phyloP scores from a whole-genome alignment of 1,140 invertebrate genomes.

The Drosophila varians region DNA sequence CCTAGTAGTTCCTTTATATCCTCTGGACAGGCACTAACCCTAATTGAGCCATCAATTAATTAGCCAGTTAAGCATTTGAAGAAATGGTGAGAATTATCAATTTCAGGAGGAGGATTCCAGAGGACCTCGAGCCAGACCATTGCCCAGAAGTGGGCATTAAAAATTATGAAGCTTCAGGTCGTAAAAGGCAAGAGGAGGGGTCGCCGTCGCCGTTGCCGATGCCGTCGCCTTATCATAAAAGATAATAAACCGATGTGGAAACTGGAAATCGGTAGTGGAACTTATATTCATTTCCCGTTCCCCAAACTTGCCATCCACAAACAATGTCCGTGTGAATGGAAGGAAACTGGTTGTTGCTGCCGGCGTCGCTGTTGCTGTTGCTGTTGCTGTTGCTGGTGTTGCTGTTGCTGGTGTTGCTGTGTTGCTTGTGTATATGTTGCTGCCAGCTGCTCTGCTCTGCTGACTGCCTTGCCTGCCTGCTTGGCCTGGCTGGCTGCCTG shows the following conservation, averaged over 20 bases:
- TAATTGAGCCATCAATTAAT: slow-evolving; percentile 67
- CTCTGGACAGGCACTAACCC: slow-evolving; percentile 3
- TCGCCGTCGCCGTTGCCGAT: slow-evolving; percentile 2
- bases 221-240: slow-evolving; percentile 40
- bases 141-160: slow-evolving; percentile 55
- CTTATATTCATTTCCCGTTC: background rate
- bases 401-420: slow-evolving; percentile 13
- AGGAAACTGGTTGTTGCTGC: slow-evolving; percentile 70
- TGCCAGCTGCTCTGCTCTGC: slow-evolving; percentile 11
- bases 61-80: slow-evolving; percentile 34
- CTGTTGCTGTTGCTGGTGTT: slow-evolving; percentile 6
- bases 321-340: slow-evolving; percentile 79
- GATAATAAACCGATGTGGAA: slow-evolving; percentile 51
- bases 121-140: background rate
- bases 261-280: slow-evolving; percentile 36
- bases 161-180: slow-evolving; percentile 54
- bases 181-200: slow-evolving; percentile 18
- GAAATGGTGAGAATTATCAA: slow-evolving; percentile 59
- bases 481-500: background rate
- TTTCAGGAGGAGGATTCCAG: slow-evolving; percentile 20
- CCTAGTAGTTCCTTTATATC: background rate
- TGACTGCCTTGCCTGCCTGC: background rate
- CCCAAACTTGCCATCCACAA: slow-evolving; percentile 68
- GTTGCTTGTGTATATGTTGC: slow-evolving; percentile 4
- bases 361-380: slow-evolving; percentile 18